phyloP scores from a whole-genome alignment of 53 echinoderm and acorn worm genomes.

The Antedon mediterranea region DNA sequence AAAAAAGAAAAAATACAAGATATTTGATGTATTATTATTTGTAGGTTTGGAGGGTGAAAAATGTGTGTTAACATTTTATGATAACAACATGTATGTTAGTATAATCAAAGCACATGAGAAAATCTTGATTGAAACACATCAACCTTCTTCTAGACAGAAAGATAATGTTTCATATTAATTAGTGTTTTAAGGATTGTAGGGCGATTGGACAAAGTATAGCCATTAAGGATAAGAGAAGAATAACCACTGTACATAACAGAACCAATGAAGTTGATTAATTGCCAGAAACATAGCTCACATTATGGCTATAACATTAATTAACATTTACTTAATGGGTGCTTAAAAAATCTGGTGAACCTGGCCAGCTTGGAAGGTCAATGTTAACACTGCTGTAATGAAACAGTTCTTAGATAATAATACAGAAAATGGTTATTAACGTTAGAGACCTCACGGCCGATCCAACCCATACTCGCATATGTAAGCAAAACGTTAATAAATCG shows the following conservation, averaged over 20 bases:
- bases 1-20: too few species aligned
- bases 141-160: too few species aligned
- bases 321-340: not conserved
- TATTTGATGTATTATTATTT: too few species aligned
- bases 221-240: not conserved
- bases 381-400: not conserved
- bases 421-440: not conserved
- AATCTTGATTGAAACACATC: not conserved
- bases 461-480: not conserved
- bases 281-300: not conserved
- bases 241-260: not conserved
- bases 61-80: too few species aligned
- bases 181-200: not conserved
- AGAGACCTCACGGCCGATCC: not conserved
- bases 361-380: not conserved
- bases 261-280: not conserved
- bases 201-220: not conserved
- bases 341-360: not conserved
- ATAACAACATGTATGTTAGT: too few species aligned
- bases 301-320: not conserved
- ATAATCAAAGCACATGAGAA: too few species aligned
- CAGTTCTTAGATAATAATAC: not conserved
- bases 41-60: too few species aligned
- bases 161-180: too few species aligned
- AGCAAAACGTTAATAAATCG: not conserved